Percentiles rank a stretch among this genome's conserved stretches.
Evolutionary conservation across 1,140 invertebrate genomes (phyloP).

Genomic region (Drosophila kurseongensis): DNA sequence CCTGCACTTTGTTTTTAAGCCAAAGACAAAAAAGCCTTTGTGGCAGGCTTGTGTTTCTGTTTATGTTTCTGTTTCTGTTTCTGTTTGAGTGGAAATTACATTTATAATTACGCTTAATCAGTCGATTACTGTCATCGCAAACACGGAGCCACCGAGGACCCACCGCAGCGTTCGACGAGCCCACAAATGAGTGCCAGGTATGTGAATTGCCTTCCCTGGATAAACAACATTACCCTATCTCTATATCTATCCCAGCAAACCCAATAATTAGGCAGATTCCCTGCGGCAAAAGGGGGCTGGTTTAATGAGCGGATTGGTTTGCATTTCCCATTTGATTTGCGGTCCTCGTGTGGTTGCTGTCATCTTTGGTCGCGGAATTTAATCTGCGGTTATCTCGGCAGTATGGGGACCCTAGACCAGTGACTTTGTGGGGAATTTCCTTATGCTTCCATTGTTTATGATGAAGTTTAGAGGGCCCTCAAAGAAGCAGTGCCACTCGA

Average conservation of each 20-base stretch:
- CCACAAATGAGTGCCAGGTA: conserved; percentile 27
- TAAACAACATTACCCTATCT: conserved; percentile 12
- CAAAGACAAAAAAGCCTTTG: conserved; percentile 2
- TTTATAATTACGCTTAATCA: conserved; percentile 50
- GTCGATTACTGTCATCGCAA: conserved; percentile 37
- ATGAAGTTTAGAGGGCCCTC: too few relatives aligned
- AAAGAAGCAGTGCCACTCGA: background rate
- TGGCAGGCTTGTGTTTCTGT: background rate
- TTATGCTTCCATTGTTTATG: background rate
- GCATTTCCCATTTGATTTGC: background rate
- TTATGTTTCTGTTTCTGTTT: background rate
- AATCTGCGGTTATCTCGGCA: background rate
- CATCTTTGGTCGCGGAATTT: conserved; percentile 1
- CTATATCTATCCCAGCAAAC: background rate
- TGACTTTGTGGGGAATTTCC: background rate
- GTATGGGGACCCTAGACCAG: background rate
- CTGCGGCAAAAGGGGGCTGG: background rate
- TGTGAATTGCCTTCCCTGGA: background rate
- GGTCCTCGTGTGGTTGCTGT: conserved; percentile 1
- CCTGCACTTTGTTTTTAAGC: conserved; percentile 30
- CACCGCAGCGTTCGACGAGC: conserved; percentile 11
- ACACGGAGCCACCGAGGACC: conserved; percentile 10
- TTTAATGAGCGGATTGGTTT: background rate
- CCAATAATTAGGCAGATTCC: conserved; percentile 8
- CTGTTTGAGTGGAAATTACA: conserved; percentile 33